Conservation (phyloP, 2,888 invertebrate species). For the Heterodera filipjevi region DNA sequence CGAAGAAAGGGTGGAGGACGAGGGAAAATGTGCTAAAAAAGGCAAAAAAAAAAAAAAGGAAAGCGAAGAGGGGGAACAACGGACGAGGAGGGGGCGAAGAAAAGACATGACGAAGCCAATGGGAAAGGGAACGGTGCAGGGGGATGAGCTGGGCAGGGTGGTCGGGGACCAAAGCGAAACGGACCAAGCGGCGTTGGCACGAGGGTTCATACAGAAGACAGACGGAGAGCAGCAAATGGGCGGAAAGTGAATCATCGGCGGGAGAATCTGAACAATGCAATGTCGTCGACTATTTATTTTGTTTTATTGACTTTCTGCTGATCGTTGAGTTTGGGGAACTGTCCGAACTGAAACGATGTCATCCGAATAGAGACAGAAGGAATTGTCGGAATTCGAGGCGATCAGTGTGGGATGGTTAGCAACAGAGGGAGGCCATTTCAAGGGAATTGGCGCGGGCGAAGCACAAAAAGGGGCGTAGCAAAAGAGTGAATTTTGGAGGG, state of each 20-base stretch:
- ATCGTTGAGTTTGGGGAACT: neutral
- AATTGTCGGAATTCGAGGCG: neutral
- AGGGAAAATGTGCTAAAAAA: neutral
- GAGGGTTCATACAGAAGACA: neutral
- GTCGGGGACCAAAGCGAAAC: neutral
- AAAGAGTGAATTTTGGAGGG: neutral
- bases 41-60: too few species aligned
- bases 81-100: neutral
- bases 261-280: neutral
- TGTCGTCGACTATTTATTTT: too few species aligned
- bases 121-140: neutral
- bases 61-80: neutral
- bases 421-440: neutral
- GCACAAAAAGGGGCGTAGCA: neutral
- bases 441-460: neutral
- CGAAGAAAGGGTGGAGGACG: neutral
- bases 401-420: neutral
- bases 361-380: neutral
- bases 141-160: neutral
- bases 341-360: constrained; percentile 5
- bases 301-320: neutral
- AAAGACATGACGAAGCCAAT: neutral
- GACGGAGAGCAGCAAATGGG: neutral
- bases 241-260: neutral
- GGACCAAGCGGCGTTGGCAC: neutral